Percentiles rank a stretch among this genome's conserved stretches.
These are phyloP conservation scores for Bubalus kerabau DNA, from an alignment of 2,113 vertebrate genomes.

Conservation along the genomic window DNA sequence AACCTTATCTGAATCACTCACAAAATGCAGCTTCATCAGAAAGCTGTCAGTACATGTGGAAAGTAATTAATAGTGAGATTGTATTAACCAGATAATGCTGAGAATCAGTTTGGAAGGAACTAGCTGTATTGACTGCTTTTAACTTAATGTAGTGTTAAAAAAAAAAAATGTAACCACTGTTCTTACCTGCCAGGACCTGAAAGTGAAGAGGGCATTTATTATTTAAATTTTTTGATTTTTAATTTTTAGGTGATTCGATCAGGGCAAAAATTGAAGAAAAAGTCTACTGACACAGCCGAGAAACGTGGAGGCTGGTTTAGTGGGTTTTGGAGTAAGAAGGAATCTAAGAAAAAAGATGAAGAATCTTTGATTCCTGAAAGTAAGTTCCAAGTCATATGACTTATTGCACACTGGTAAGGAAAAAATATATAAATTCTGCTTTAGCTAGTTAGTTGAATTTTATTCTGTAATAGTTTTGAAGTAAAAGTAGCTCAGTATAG, in stretches of 20 bases:
- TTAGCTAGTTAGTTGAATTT: neutral
- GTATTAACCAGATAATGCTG: neutral
- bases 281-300: conserved; percentile 79
- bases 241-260: conserved; percentile 88
- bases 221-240: neutral
- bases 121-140: neutral
- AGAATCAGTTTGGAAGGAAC: neutral
- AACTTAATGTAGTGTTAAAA: neutral
- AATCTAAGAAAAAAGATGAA: conserved; percentile 88
- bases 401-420: neutral
- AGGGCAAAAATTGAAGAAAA: conserved; percentile 92
- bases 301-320: conserved; percentile 92
- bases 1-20: neutral
- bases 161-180: neutral
- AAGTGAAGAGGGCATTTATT: neutral
- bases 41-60: neutral
- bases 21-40: neutral
- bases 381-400: conserved; percentile 70
- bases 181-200: neutral
- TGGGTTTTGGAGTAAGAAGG: conserved; percentile 88
- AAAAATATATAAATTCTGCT: neutral
- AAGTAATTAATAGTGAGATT: neutral
- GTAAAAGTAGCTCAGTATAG: neutral
- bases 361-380: conserved; percentile 85
- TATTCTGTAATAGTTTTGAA: conserved; percentile 7